Evolutionary conservation across 2,113 vertebrate genomes (phyloP).

Genomic region (Tiliqua scincoides): DNA sequence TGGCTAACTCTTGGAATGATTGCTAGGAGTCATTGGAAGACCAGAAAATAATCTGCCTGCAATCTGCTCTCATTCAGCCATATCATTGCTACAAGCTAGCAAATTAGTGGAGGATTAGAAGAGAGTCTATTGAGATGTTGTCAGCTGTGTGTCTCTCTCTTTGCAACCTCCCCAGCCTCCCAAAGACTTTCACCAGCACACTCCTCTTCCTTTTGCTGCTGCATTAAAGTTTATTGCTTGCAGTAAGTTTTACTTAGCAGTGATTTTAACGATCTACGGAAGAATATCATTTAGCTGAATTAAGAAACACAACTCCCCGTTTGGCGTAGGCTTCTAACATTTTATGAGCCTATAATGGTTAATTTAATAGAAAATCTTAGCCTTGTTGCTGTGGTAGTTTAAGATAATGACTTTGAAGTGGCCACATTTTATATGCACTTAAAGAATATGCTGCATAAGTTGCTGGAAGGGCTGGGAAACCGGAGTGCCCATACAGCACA

Average conservation of each 20-base stretch:
- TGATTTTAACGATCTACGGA: slow-evolving; percentile 50
- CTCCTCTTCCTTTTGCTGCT: slow-evolving; percentile 15
- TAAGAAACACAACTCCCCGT: slow-evolving; percentile 18
- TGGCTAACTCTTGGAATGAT: slow-evolving; percentile 42
- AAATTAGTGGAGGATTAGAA: slow-evolving; percentile 40
- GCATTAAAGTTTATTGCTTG: slow-evolving; percentile 42
- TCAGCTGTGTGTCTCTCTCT: slow-evolving; percentile 8
- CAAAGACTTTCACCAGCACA: slow-evolving; percentile 17
- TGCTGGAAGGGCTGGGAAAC: not conserved
- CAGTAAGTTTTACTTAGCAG: slow-evolving; percentile 42
- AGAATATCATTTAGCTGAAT: slow-evolving; percentile 30
- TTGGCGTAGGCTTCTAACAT: slow-evolving; percentile 25
- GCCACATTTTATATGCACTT: slow-evolving; percentile 26
- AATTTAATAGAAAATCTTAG: slow-evolving; percentile 41
- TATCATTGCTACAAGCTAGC: slow-evolving; percentile 60
- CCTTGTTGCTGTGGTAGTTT: slow-evolving; percentile 33
- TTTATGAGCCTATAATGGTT: slow-evolving; percentile 46
- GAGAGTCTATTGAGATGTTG: not conserved
- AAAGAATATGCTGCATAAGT: slow-evolving; percentile 8
- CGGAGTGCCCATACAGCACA: not conserved
- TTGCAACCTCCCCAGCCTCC: slow-evolving; percentile 11
- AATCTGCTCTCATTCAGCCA: slow-evolving; percentile 69
- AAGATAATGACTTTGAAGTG: slow-evolving; percentile 42
- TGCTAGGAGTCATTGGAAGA: slow-evolving; percentile 48
- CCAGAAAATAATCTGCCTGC: slow-evolving; percentile 48